Evolutionary conservation across 2,113 vertebrate species (phyloP).

Genomic region (Acanthochromis polyacanthus): DNA sequence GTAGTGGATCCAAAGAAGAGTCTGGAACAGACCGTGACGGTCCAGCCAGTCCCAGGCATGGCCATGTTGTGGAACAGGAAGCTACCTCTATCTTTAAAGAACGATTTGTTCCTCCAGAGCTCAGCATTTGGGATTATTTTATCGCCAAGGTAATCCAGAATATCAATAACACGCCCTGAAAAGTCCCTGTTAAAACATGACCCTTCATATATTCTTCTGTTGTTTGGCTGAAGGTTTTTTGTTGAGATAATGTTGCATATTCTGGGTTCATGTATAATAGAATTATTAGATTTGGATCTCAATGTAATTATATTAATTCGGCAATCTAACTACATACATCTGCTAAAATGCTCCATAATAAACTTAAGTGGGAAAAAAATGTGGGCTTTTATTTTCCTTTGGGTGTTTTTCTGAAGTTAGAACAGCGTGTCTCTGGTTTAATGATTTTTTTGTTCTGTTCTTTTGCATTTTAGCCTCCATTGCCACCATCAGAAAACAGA

Average conservation of each 20-base stretch:
- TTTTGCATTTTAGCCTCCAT: slow-evolving; percentile 87
- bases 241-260: not conserved
- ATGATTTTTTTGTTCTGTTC: not conserved
- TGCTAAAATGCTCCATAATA: not conserved
- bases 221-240: not conserved
- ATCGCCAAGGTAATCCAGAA: slow-evolving; percentile 91
- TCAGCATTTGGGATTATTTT: slow-evolving; percentile 99
- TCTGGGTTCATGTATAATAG: not conserved
- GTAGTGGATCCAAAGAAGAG: slow-evolving; percentile 86
- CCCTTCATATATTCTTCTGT: no score
- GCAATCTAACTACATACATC: not conserved
- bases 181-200: not conserved
- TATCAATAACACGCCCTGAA: not conserved
- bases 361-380: no score
- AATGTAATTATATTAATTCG: no score
- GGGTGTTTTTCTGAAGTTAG: not conserved
- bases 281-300: not conserved
- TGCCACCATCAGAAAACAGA: slow-evolving; percentile 86
- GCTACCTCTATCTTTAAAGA: slow-evolving; percentile 86
- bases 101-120: slow-evolving; percentile 93
- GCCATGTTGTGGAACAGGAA: slow-evolving; percentile 82
- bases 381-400: no score
- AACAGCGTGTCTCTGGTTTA: not conserved
- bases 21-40: slow-evolving; percentile 85
- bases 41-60: slow-evolving; percentile 70